Evolutionary conservation across 2,888 invertebrate species (phyloP), one percentile per base, ranked within the genome.

Genomic region (Chesias legatella): DNA sequence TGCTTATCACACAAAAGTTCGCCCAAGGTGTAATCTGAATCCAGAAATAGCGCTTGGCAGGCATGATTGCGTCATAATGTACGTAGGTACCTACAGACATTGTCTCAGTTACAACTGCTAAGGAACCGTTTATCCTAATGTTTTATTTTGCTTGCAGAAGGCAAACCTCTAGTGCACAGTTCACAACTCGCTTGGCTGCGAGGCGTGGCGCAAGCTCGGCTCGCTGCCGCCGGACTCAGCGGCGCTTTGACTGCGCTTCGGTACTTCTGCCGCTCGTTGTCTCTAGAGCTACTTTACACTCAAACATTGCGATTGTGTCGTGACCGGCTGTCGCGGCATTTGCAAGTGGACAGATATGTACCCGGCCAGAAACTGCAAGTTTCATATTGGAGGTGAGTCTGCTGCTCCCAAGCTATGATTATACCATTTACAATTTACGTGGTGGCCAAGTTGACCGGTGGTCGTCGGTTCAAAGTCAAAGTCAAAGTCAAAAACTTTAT

Each of bases 141-240:
- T 17, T 23, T 5, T 29, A 10, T 20, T 17, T 17, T 42, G 23
- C 47, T 81, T 82, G 4, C 71, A 92, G 98, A 98, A 90, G 99
- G 99, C 7, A 97, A 97, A 80, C 92, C 96, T 0, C 88, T 99
- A 40, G 98, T 99, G 1, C 99, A 99, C 86, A 93, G 95, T 3
- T 90, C 98, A 6, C 99, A 98, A 89, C 92, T 96, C 10, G 93
- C 96, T 67, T 98, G 96, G 83, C 93, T 99, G 36, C 98, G 98
- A 63, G 96, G 98, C 63, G 91, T 99, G 17, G 94, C 98, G 1
- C 99, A 99, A 83, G 93, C 95, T 0, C 91, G 98, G 21, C 88
- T 97, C 6, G 94, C 95, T 7, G 84, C 83, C 70, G 98, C 63
- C 93, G 67, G 94, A 91, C 45, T 99, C 94, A 89, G 93, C 92